These are phyloP conservation scores for Temnothorax nylanderi DNA, from an alignment of 1,140 invertebrate species.

Conservation along the genomic window DNA sequence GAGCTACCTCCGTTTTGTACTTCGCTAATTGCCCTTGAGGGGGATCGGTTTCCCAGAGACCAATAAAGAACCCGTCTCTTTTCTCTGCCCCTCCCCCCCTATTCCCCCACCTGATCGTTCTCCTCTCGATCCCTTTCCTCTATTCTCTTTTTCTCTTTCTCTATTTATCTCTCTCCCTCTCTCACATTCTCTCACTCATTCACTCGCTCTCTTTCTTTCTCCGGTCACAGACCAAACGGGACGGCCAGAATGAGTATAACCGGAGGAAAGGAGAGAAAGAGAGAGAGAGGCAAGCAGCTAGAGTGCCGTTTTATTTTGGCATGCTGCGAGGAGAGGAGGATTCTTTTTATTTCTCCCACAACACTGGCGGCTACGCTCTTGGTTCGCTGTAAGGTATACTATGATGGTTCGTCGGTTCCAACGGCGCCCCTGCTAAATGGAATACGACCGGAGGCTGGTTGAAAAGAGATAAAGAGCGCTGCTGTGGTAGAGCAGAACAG, in stretches of 20 bases:
- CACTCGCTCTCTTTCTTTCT: conserved; percentile 7
- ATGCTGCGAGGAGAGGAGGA: conserved; percentile 71
- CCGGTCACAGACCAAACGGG: conserved; percentile 47
- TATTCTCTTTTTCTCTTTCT: neutral
- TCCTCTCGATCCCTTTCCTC: neutral
- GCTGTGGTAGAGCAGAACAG: conserved; percentile 18
- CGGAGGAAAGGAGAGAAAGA: conserved; percentile 9
- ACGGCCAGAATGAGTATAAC: conserved; percentile 46
- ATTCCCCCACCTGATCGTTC: conserved; percentile 18
- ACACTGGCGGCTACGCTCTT: conserved; percentile 70
- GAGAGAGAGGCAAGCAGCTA: conserved; percentile 54
- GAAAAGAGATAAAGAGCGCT: conserved; percentile 21
- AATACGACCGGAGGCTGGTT: conserved; percentile 77
- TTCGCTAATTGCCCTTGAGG: conserved; percentile 76
- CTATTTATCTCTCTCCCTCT: neutral
- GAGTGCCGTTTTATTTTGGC: conserved; percentile 81
- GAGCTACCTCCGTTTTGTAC: conserved; percentile 71
- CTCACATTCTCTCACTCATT: neutral
- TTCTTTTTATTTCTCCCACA: conserved; percentile 79
- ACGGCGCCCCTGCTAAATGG: conserved; percentile 82
- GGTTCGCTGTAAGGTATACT: conserved; percentile 80
- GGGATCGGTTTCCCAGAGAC: conserved; percentile 72
- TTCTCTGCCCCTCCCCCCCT: conserved; percentile 26
- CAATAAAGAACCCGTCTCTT: conserved; percentile 71
- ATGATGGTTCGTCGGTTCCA: conserved; percentile 81